Conservation (phyloP, 1,140 invertebrate species). For the Aphaenogaster floridana region DNA sequence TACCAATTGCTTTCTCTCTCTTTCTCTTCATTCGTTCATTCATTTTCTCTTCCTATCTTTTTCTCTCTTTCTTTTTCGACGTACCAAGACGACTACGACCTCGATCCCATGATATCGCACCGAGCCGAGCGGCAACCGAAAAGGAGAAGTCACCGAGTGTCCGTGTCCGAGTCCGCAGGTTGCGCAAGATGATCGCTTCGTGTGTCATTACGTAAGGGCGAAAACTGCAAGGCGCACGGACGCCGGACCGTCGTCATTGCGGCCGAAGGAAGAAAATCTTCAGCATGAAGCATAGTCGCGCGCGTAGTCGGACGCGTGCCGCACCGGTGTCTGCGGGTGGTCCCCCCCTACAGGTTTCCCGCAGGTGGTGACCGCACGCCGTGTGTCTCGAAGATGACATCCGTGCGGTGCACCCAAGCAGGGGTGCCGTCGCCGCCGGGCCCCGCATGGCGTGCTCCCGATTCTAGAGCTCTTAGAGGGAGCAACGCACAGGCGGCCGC, state of each 20-base stretch:
- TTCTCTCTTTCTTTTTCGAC: background rate
- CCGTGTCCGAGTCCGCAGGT: background rate
- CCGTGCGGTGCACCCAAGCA: background rate
- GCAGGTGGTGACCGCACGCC: slow-evolving; percentile 19
- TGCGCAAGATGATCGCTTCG: slow-evolving; percentile 44
- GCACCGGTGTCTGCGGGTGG: background rate
- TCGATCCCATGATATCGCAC: background rate
- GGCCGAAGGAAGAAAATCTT: slow-evolving; percentile 12
- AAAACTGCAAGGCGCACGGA: slow-evolving; percentile 29
- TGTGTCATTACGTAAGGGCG: slow-evolving; percentile 53
- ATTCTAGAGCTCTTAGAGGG: slow-evolving; percentile 58
- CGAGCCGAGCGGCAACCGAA: slow-evolving; percentile 12
- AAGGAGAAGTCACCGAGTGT: slow-evolving; percentile 24
- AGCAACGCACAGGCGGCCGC: slow-evolving; percentile 44
- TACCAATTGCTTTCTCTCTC: background rate
- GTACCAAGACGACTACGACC: no score
- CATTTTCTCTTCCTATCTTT: background rate
- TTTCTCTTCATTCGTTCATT: background rate
- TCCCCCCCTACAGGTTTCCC: background rate
- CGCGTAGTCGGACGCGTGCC: background rate
- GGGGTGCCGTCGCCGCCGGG: background rate
- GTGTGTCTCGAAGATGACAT: background rate
- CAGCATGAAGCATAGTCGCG: background rate
- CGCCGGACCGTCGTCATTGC: background rate
- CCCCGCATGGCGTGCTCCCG: slow-evolving; percentile 12